Evolutionary conservation across 2,888 invertebrate species (phyloP), one percentile per base, ranked within the genome.

Genomic region (Spisula subtruncata): DNA sequence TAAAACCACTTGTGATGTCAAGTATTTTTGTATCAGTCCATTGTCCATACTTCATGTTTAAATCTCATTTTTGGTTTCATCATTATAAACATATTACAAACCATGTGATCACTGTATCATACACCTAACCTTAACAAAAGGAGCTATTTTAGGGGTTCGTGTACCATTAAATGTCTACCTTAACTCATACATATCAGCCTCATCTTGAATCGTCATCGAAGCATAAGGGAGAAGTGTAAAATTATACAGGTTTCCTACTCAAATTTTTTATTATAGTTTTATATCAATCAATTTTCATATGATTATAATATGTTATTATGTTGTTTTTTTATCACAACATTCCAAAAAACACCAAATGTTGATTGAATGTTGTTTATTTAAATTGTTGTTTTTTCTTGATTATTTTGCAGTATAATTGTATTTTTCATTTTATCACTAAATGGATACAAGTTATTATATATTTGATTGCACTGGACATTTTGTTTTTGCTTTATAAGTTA

Each of bases 111-210:
- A n/a, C n/a, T 25, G 25, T 66, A 66, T 66, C 60, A 25, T 6
- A 25, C 25, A n/a, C 25, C 10, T 66, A 6, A 66, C n/a, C 6
- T 66, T 25, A 75, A 75, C 16, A 71, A 32, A 71, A 75, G 75
- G 75, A 35, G 75, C 12, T 32, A 75, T 75, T 75, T 75, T 35
- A 32, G 75, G 75, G 75, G 75, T 16, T 16, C 35, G 5, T 75
- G 12, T 35, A 32, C 75, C 75, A 75, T 75, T n/a, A n/a, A 18
- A 66, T 66, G 60, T 66, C 25, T 75, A 75, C 46, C 29, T 51
- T 71, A 46, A 75, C 79, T 79, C 85, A 85, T 85, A 85, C 85
- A 85, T 85, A 85, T 85, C 85, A 85, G 41, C 80, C 56, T 80
- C 54, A 85, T 80, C 71, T 25, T 56, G 5, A 10, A 0, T 35